Evolutionary conservation across 2,888 invertebrate species (phyloP), one percentile per base, ranked within the genome.

Genomic region (Microctonus hyperodae): DNA sequence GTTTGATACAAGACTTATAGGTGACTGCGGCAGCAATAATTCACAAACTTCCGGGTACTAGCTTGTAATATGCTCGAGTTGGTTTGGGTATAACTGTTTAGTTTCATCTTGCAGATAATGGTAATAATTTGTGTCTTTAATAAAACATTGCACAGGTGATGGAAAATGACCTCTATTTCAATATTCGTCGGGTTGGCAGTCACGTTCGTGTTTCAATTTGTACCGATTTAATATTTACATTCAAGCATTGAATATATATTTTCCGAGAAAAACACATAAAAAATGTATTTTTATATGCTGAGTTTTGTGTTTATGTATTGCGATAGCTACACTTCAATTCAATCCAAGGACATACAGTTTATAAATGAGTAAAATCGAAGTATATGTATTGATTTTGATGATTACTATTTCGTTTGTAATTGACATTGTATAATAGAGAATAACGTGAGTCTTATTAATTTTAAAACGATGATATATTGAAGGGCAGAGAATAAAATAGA

Each of bases 11-110:
- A 13, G 16, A 44, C 16, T 5, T 44, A 16, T 16, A 55, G 28
- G 6, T 58, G 25, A 58, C 58, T 58, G 58, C 40, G 23, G 58
- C n/a, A 57, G 57, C n/a, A 37, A 57, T 57, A 57, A 22, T 37
- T 57, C 57, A 35, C 37, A 28, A 31, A 28, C 53, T 28, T 53
- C 53, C 53, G 53, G 28, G n/a, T 53, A 28, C n/a, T n/a, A 25
- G 13, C 31, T 10, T 23, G 10, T 50, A 11, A 50, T 50, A 10
- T 50, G 11, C 22, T 23, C 9, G 40, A n/a, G 40, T 40, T 40
- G 0, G 0, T 40, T 16, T 40, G n/a, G n/a, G n/a, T 13, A 40
- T 16, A 40, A 5, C n/a, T 16, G 13, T 40, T 40, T 13, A 13
- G 1, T 40, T 40, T n/a, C 40, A 44, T 44, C 20, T 44, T 7